A percentile compares a stretch with the other conserved stretches of the same genome.
Evolutionary conservation across 2,113 vertebrate species (phyloP).

Genomic region (Morphnarchus princeps): DNA sequence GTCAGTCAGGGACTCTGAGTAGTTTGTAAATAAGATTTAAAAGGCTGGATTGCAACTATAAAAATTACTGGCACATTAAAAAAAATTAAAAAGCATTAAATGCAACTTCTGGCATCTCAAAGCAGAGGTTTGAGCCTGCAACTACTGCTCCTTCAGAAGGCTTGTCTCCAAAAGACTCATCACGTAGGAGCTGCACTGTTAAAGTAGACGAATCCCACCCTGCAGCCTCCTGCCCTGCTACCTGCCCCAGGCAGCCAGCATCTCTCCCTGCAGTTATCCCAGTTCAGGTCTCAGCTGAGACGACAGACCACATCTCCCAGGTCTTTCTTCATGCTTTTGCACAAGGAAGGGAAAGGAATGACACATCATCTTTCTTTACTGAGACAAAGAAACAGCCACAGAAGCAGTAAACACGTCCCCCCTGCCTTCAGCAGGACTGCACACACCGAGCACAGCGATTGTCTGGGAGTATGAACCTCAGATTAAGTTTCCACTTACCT

Average conservation of each 20-base stretch:
- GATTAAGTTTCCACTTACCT: background rate
- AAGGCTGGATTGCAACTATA: background rate
- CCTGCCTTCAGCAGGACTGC: background rate
- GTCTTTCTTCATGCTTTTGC: background rate
- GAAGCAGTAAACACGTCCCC: background rate
- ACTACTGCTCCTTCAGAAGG: background rate
- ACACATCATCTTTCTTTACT: background rate
- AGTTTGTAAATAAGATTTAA: background rate
- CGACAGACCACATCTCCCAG: background rate
- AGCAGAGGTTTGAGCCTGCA: background rate
- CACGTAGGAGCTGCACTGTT: rapidly evolving
- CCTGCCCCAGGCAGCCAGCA: background rate
- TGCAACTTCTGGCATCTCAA: background rate
- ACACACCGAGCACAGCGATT: background rate
- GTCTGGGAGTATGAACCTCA: rapidly evolving
- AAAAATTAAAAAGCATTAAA: background rate
- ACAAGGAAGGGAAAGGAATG: background rate
- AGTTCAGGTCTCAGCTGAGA: background rate
- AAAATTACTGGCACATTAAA: background rate
- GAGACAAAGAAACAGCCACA: background rate
- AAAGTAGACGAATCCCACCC: rapidly evolving
- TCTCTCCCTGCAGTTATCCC: background rate
- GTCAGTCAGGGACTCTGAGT: background rate
- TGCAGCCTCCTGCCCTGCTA: background rate
- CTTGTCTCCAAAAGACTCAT: background rate